These are phyloP conservation scores for Melanophora roralis DNA, from an alignment of 2,888 invertebrate species.

Conservation along the genomic window DNA sequence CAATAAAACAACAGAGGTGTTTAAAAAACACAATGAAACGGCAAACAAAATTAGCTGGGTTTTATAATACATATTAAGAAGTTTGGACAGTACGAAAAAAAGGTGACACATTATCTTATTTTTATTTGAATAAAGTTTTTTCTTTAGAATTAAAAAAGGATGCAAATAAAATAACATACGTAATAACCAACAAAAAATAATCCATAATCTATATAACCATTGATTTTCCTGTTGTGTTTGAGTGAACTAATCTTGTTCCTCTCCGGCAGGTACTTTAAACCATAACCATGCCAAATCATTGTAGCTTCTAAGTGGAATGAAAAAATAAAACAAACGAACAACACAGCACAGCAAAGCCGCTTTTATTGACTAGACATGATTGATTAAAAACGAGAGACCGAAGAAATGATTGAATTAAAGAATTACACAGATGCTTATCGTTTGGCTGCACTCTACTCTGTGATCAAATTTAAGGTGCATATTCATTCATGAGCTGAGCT, in stretches of 20 bases:
- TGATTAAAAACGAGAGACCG: slow-evolving; percentile 5
- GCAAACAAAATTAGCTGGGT: no score
- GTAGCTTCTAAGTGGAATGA: slow-evolving; percentile 62
- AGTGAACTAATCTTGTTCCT: slow-evolving; percentile 79
- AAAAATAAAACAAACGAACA: slow-evolving; percentile 23
- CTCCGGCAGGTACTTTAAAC: slow-evolving; percentile 78
- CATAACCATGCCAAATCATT: slow-evolving; percentile 68
- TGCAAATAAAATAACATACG: slow-evolving; percentile 50
- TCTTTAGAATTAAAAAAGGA: slow-evolving; percentile 53
- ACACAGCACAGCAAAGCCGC: slow-evolving; percentile 41
- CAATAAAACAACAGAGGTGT: no score
- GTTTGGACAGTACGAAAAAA: background rate
- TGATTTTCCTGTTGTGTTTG: slow-evolving; percentile 77
- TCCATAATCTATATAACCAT: slow-evolving; percentile 65
- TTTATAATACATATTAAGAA: no score
- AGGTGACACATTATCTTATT: background rate
- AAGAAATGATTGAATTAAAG: slow-evolving; percentile 19
- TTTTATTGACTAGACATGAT: slow-evolving; percentile 27
- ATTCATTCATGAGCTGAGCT: slow-evolving; percentile 24
- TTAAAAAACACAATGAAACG: no score
- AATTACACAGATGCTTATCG: slow-evolving; percentile 20
- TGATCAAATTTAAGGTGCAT: slow-evolving; percentile 23
- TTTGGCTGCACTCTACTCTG: slow-evolving; percentile 12
- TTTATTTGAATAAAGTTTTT: slow-evolving; percentile 4
- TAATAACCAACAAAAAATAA: slow-evolving; percentile 63